Conservation (phyloP, 2,888 invertebrate species). For the Synergus gifuensis region DNA sequence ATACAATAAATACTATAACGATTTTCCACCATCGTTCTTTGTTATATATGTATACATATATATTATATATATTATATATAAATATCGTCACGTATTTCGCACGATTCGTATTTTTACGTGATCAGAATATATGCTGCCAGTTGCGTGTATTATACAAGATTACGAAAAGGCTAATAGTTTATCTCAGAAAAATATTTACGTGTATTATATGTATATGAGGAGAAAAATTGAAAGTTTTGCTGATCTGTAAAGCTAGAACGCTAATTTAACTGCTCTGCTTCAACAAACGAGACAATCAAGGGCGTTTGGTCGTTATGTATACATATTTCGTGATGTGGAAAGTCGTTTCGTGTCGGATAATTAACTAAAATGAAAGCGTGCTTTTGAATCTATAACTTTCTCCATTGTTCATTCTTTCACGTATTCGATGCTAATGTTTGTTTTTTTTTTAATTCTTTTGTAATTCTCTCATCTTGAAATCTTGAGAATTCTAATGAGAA, state of each 20-base stretch:
- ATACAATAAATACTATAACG: neutral
- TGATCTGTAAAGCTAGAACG: neutral
- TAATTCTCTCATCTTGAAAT: too few relatives aligned
- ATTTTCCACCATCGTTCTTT: neutral
- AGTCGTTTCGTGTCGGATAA: neutral
- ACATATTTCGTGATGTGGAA: neutral
- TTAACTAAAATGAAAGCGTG: neutral
- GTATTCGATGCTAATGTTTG: neutral
- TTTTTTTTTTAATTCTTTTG: neutral
- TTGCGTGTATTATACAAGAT: neutral
- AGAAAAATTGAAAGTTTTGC: neutral
- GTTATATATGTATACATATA: neutral
- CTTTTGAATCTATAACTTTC: neutral
- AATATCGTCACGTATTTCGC: neutral
- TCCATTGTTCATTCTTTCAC: neutral
- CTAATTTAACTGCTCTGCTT: neutral
- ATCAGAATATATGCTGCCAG: neutral
- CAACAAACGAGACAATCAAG: neutral
- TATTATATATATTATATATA: too few relatives aligned
- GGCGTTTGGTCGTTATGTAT: neutral
- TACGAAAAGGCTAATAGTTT: neutral
- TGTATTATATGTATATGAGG: neutral
- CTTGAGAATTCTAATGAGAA: too few relatives aligned
- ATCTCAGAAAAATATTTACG: neutral
- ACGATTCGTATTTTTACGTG: slow-evolving; percentile 12